Percentiles rank a stretch among this genome's conserved stretches.
These are phyloP conservation scores for Entomobrya proxima DNA, from an alignment of 2,888 invertebrate genomes.

Conservation along the genomic window DNA sequence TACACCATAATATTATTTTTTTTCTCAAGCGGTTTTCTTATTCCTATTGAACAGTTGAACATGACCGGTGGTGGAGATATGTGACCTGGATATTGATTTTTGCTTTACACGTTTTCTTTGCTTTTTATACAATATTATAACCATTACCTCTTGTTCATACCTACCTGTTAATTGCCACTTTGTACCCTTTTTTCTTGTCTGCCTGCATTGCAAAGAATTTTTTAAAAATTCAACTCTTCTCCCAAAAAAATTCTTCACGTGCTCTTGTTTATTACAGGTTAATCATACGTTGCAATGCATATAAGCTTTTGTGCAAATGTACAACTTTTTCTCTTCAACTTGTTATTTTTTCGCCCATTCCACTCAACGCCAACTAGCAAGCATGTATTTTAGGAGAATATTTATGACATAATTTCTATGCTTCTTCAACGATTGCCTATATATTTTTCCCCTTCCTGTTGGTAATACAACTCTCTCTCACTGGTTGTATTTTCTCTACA, in stretches of 20 bases:
- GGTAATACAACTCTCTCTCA: too few relatives aligned
- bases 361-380: not conserved
- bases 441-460: constrained; percentile 15
- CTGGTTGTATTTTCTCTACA: not conserved
- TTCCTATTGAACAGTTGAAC: too few relatives aligned
- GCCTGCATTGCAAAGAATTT: too few relatives aligned
- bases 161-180: not conserved
- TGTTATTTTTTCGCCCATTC: not conserved
- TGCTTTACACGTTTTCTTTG: not conserved
- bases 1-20: too few relatives aligned
- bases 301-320: too few relatives aligned
- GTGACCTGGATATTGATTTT: constrained; percentile 21
- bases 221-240: too few relatives aligned
- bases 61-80: too few relatives aligned
- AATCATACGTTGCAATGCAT: too few relatives aligned
- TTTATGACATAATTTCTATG: constrained; percentile 52
- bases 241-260: too few relatives aligned
- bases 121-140: not conserved
- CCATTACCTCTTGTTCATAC: not conserved
- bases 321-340: not conserved
- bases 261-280: too few relatives aligned
- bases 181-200: too few relatives aligned
- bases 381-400: constrained; percentile 40
- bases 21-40: too few relatives aligned
- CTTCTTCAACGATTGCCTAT: not conserved